Evolutionary conservation across 2,888 invertebrate genomes (phyloP).

Genomic region (Argynnis bischoffii): DNA sequence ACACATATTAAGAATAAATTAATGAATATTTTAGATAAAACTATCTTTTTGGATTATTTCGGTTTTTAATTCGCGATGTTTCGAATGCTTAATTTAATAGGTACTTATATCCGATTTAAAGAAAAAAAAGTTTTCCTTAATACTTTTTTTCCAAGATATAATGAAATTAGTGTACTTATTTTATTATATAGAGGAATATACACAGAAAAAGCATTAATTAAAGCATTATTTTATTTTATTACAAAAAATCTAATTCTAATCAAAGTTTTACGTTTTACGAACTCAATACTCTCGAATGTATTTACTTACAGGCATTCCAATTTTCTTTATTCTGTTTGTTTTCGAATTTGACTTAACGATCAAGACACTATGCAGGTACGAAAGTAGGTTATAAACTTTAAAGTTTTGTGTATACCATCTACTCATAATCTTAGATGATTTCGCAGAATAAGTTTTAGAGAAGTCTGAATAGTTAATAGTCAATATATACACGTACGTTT

Average conservation of each 20-base stretch:
- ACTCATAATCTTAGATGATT: not conserved
- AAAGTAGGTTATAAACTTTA: conserved; percentile 13
- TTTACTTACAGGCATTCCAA: not conserved
- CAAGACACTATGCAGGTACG: not conserved
- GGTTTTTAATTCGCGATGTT: no score
- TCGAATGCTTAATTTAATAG: no score
- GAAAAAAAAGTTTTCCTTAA: no score
- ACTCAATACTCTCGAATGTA: not conserved
- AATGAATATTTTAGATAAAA: no score
- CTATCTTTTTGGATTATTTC: no score
- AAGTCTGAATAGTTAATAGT: not conserved
- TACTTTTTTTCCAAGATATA: no score
- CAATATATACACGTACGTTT: not conserved
- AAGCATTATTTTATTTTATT: no score
- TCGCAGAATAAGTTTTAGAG: not conserved
- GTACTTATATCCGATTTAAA: no score
- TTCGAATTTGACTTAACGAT: conserved; percentile 12
- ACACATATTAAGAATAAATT: no score
- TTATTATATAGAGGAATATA: no score
- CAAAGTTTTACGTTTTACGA: not conserved
- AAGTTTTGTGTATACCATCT: conserved; percentile 15
- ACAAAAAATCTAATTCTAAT: not conserved
- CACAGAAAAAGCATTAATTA: no score
- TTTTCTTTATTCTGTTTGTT: conserved; percentile 12
- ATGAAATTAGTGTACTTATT: no score